Evolutionary conservation across 2,797 vertebrate genomes (phyloP).

Genomic region (Falco berigora): DNA sequence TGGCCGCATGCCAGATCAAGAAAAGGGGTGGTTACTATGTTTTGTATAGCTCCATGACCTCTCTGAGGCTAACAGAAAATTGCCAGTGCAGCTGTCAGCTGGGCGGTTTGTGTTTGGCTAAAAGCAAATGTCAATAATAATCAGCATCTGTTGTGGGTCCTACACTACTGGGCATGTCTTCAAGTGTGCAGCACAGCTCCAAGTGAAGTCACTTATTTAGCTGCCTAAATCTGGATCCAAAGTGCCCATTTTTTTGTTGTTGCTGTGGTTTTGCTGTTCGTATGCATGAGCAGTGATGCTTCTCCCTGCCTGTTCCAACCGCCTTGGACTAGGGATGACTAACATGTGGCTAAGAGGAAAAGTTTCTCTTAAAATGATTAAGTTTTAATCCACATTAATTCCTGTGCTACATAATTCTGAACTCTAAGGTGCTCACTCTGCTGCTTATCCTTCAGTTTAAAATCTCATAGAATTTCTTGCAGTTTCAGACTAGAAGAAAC

Average conservation of each 20-base stretch:
- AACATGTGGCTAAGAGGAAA: not conserved
- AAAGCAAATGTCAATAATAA: constrained; percentile 31
- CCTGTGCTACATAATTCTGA: not conserved
- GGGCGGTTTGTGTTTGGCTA: not conserved
- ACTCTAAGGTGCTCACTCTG: not conserved
- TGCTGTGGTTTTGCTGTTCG: not conserved
- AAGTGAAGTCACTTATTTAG: not conserved
- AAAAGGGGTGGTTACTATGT: not conserved
- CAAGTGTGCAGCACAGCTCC: not conserved
- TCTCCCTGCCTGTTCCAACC: not conserved
- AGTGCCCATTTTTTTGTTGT: not conserved
- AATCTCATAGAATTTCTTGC: not conserved
- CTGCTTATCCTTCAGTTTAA: not conserved
- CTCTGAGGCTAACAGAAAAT: not conserved
- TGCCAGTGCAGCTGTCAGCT: constrained; percentile 59
- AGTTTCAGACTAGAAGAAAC: not conserved
- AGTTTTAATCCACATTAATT: not conserved
- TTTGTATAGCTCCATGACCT: not conserved
- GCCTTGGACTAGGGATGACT: not conserved
- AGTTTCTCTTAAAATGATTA: not conserved
- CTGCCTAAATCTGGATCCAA: not conserved
- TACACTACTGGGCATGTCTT: constrained; percentile 19
- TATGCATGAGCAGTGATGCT: not conserved
- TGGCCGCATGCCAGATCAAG: not conserved
- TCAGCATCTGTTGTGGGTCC: constrained; percentile 27